Base-by-base conservation (phyloP, 2,888 invertebrate species). In the Aspidapion aeneum region DNA sequence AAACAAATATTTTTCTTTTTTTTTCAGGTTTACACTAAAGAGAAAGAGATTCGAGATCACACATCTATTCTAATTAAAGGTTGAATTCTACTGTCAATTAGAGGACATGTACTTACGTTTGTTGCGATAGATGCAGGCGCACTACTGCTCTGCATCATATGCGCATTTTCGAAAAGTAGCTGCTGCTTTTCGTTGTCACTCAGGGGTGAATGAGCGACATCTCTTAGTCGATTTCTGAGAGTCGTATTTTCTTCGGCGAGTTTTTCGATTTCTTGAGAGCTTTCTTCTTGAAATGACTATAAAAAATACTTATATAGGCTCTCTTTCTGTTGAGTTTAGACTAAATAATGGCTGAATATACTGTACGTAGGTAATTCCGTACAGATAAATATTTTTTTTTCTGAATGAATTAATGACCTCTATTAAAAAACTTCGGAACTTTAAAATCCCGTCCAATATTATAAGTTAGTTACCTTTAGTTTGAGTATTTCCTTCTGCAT, bases 171-270 rank as follows among this genome's bases (percentile, higher is more conserved):
- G 73, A 90, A 85, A 76, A 91, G 82, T 74, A 91, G 83, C 79
- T 91, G 90, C 74, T 91, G 88, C 81, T 92, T 92, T 82, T 92
- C 91, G 72, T 89, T 88, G 81, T 92, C 92, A 58, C 91, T 91
- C 69, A 92, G 82, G 68, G 92, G 91, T 66, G 92, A 91, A 80
- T 91, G 91, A 54, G 88, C 87, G 62, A 92, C 90, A 79, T 91
- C 90, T 69, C 90, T 86, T 72, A 92, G 84, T 70, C 90, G 85
- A 77, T 87, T 88, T 69, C 91, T 85, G 75, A 92, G 79, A 69
- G 86, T 84, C 60, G 88, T 89, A 80, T 92, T 91, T 83, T 92
- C 92, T 78, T 91, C 90, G 65, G 87, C 85, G 63, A 91, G 82
- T 72, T 89, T 87, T 73, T 87, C 87, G 72, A 88, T 75, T 69